phyloP scores from a whole-genome alignment of 2,797 vertebrate genomes.

The Chromis chromis region DNA sequence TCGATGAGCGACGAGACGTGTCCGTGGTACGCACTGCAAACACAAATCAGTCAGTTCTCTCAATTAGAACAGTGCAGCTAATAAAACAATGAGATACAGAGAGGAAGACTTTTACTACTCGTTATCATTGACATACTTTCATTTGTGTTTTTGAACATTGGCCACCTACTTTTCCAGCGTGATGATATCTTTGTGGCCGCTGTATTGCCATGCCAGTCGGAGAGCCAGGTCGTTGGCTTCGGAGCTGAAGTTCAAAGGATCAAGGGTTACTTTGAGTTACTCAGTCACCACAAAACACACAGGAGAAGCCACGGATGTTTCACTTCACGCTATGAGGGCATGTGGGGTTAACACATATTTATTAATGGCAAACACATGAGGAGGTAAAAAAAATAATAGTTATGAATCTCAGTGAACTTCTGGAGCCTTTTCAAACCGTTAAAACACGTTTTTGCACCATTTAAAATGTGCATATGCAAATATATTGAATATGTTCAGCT shows the following conservation, averaged over 20 bases:
- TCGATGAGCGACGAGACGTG: conserved; percentile 96
- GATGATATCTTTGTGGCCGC: conserved; percentile 92
- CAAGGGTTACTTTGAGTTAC: conserved; percentile 76
- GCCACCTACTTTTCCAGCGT: conserved; percentile 94
- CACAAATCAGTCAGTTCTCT: conserved; percentile 19
- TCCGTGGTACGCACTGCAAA: conserved; percentile 94
- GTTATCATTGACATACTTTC: not conserved
- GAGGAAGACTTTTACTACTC: not conserved
- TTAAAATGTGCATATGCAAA: not conserved
- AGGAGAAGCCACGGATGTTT: conserved; percentile 34
- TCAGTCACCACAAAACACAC: conserved; percentile 82
- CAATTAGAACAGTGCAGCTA: too few relatives aligned
- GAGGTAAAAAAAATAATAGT: not conserved
- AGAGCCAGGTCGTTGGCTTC: conserved; percentile 99
- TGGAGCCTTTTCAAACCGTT: not conserved
- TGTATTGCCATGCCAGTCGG: conserved; percentile 91
- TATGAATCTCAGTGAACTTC: not conserved
- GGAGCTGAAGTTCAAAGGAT: conserved; percentile 85
- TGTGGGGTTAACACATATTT: not conserved
- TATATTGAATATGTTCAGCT: not conserved
- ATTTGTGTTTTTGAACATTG: not conserved
- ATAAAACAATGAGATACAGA: too few relatives aligned
- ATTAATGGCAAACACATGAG: not conserved
- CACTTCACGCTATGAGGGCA: not conserved
- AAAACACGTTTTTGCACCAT: not conserved